Evolutionary conservation across 2,113 vertebrate species (phyloP).

Genomic region (Calidris pugnax): DNA sequence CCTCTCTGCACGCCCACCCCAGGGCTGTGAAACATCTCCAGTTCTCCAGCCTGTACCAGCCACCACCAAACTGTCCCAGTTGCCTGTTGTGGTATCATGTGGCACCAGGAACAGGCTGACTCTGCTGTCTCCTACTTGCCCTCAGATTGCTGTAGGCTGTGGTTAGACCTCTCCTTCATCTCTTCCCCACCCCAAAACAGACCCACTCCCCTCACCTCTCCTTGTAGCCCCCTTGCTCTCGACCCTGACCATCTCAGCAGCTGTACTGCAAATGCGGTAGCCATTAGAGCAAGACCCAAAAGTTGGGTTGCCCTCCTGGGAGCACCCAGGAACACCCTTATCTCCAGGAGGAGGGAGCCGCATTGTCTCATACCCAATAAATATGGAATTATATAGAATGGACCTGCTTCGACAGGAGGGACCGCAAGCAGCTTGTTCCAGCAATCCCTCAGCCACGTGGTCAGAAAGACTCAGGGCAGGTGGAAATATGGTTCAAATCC

Average conservation of each 20-base stretch:
- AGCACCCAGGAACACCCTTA: not conserved
- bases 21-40: not conserved
- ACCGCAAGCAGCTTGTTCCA: not conserved
- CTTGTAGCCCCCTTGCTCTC: not conserved
- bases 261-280: too few species aligned
- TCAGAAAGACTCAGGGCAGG: not conserved
- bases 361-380: not conserved
- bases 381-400: not conserved
- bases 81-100: not conserved
- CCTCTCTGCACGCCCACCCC: not conserved
- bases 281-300: not conserved
- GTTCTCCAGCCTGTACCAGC: not conserved
- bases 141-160: not conserved
- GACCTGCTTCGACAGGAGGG: not conserved
- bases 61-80: not conserved
- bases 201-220: not conserved
- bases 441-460: not conserved
- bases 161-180: not conserved
- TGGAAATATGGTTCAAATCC: not conserved
- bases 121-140: not conserved
- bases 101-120: not conserved
- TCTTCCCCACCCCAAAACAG: not conserved
- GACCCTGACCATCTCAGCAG: not conserved
- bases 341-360: not conserved
- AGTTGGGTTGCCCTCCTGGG: not conserved